Evolutionary conservation across 2,797 vertebrate genomes (phyloP), one percentile per base, ranked within the genome.

Genomic region (Liparis tanakae): DNA sequence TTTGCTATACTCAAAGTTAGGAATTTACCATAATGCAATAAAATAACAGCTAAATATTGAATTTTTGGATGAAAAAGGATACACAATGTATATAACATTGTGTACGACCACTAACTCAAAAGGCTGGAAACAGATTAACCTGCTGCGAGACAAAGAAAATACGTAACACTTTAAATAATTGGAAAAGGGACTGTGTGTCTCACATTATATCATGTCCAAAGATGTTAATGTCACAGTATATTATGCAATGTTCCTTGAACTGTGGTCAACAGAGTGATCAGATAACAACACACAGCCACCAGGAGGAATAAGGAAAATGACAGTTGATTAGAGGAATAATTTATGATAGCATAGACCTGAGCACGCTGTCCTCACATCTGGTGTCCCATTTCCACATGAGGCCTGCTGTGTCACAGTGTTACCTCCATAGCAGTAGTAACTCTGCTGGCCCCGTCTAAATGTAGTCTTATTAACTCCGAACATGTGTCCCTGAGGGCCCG

Each of bases 181-280:
- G 50, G 4, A 30, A 66, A 66, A 25, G 5, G 41, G 17, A 46
- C 4, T 14, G 15, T 30, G 14, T n/a, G 43, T 13, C 46, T 54
- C 30, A 71, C 9, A 30, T 3, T 37, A 34, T 67, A 17, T 13
- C 25, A 33, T 44, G 64, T 83, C 46, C 37, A 67, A 44, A 81
- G 30, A 64, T 25, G 14, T 44, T 59, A 67, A 79, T 22, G 55
- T 78, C 81, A 77, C 20, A 56, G 36, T 12, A 1, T 22, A 3
- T 89, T 88, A 78, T 22, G 50, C 43, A 90, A 84, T 18, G 15
- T 15, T 70, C 50, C 58, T 72, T 87, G 80, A 83, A 81, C 81
- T 44, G 14, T 39, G 82, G n/a, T 76, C 68, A 70, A 46, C 56
- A 50, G 59, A 62, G 44, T 17, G 4, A 60, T 71, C 66, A 70